Base-by-base conservation (phyloP, 2,113 vertebrate species). In the Pelecanus crispus region DNA sequence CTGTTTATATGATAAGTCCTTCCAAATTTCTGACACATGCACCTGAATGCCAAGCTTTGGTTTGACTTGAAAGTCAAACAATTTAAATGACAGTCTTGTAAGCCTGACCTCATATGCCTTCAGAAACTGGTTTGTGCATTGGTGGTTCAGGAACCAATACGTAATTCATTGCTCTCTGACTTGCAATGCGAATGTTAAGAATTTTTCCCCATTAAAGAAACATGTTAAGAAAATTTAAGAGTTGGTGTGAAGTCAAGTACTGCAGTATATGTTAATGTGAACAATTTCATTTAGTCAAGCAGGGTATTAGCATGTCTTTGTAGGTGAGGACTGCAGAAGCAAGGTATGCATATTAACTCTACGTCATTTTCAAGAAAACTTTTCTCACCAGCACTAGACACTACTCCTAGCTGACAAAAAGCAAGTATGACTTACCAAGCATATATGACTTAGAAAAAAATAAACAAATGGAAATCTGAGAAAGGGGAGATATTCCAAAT, bases 371-470 rank as follows among this genome's bases (percentile, higher is more conserved):
- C 36, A 72, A 53, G 40, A 73, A 83, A 80, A 55, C 9, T 12
- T 67, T 78, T 56, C 75, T 81, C 25, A 28, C 17, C 31, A 22
- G 6, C 66, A 29, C 22, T 47, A 32, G 14, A 32, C 4, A 13
- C 10, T 47, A 32, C 7, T 34, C 15, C 17, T 49, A 61, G 45
- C n/a, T 81, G 29, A 25, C 11, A 63, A 81, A 77, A 86, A 50
- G 5, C 18, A 50, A 0, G 0, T 72, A 29, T 17, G 28, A 42
- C 28, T 88, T 90, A 44, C 6, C 12, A 38, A 56, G 18, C 34
- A 45, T 26, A 50, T 34, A 50, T 66, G 25, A 63, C 22, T 80
- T 80, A 59, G 31, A 7, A 40, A 83, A 86, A 90, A 73, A 68
- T 13, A 66, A 87, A 71, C 14, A 81, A 82, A 77, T 32, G 18